Percentiles rank a stretch among this genome's conserved stretches.
Conservation (phyloP, 2,888 invertebrate species). For the Lumbricus terrestris region DNA sequence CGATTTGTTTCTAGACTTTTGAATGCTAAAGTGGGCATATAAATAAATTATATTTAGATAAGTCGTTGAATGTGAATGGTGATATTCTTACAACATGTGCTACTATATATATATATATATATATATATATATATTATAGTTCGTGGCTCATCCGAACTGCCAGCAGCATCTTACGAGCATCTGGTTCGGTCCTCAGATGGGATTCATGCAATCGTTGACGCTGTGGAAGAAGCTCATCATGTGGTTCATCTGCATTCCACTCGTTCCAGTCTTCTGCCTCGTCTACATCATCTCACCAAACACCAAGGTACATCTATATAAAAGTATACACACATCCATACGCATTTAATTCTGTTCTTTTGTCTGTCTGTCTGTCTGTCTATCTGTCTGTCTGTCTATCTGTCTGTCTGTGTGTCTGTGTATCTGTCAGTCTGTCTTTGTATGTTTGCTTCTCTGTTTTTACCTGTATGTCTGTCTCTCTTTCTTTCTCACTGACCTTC, state of each 20-base stretch:
- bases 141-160: slow-evolving; percentile 75
- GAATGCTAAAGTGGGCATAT: no score
- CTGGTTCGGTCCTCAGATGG: slow-evolving; percentile 69
- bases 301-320: slow-evolving; percentile 48
- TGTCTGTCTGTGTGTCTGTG: not conserved
- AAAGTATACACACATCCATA: not conserved
- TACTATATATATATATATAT: no score
- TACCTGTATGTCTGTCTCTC: not conserved
- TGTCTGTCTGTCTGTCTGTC: no score
- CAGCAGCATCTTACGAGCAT: slow-evolving; percentile 70
- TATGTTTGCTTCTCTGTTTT: not conserved
- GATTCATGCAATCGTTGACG: slow-evolving; percentile 64
- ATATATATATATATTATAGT: no score
- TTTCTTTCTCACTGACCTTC: no score
- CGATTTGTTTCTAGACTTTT: no score
- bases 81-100: no score
- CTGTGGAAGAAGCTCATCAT: slow-evolving; percentile 58
- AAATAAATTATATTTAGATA: no score
- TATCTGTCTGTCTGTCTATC: not conserved
- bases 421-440: not conserved
- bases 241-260: slow-evolving; percentile 35
- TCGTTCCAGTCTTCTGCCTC: slow-evolving; percentile 52
- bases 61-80: no score
- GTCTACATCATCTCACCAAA: slow-evolving; percentile 57
- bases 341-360: not conserved